Base-by-base conservation (phyloP, 1,140 invertebrate genomes). In the Temnothorax curvispinosus region DNA sequence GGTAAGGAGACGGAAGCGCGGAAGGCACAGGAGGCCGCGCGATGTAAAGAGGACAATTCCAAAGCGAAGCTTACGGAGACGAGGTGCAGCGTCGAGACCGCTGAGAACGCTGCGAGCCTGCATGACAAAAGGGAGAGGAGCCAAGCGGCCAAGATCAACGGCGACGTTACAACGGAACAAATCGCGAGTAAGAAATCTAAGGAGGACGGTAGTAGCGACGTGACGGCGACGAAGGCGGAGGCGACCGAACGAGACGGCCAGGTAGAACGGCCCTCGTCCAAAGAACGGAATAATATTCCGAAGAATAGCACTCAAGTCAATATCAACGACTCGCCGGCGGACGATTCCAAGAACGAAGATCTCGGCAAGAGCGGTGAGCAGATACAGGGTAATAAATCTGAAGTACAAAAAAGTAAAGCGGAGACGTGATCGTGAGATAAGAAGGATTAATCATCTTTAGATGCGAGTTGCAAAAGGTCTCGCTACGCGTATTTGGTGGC, bases 351-450 rank as follows among this genome's bases (percentile, higher is more conserved):
- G 41, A 92, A 85, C 38, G 91, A 93, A 15, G 50, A 80, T 32
- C 50, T 80, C 41, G 54, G 54, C 21, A 89, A 60, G 94, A 87
- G 47, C 2, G 67, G 81, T 15, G 91, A 94, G n/a, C 92, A 93
- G 85, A 88, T 92, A 86, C 93, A 93, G 88, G 89, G 77, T 18
- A 94, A 94, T 58, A 94, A 93, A 58, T 89, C 89, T 8, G 94
- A 95, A 41, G 85, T 86, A 21, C 92, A 93, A 72, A 93, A 89
- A 56, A 93, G 88, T 74, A 94, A 95, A 87, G 88, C 89, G 15
- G 94, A 95, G 60, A 93, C 94, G 87, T 95, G 95, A 94, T 76
- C 56, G 64, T 38, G 60, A 60, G 27, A 71, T 35, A 7, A 71
- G 21, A 38, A 27, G 38, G 35, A 76, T 67, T 64, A 41, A 13